Evolutionary conservation across 2,888 invertebrate genomes (phyloP), one percentile per base, ranked within the genome.

Genomic region (Amphipoea oculea): DNA sequence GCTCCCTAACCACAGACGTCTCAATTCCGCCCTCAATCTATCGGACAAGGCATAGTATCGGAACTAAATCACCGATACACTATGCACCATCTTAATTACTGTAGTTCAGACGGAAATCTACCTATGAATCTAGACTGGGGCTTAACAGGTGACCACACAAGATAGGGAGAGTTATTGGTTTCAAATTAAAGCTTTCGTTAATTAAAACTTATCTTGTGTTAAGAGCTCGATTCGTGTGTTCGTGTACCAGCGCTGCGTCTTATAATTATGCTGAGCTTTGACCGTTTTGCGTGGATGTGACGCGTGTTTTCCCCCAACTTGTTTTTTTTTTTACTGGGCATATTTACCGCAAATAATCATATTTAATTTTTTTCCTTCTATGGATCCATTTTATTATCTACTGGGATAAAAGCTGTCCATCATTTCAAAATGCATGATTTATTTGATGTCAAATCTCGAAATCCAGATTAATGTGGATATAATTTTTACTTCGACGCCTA

Each of bases 1-100:
- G 45, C 51, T 36, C 12, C 14, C 12, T n/a, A 60, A 23, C 54
- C 51, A 63, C 40, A 71, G 48, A 63, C 57, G 12, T 70, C 40
- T 80, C 69, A 66, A 76, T 80, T 51, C 69, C 62, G 7, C 40
- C 76, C 45, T 45, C 71, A 81, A 71, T 71, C 81, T 67, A 2
- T 23, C 20, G 54, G 45, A 9, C 76, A 42, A 17, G 60, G 62
- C 23, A 48, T 72, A 54, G 76, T 81, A 76, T 81, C 20, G 70
- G 17, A 71, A 67, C 67, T 71, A 71, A 76, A 77, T 54, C 71
- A 71, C 70, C 23, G 76, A 66, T 66, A 73, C 40, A 14, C 54
- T 5, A 9, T 42, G 14, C 9, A 42, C 62, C 40, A 11, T 2
- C 76, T 69, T 69, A 42, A 69, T 75, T 42, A 69, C 80, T n/a